Conservation (phyloP, 2,113 vertebrate genomes). For the Cyrtonyx montezumae region DNA sequence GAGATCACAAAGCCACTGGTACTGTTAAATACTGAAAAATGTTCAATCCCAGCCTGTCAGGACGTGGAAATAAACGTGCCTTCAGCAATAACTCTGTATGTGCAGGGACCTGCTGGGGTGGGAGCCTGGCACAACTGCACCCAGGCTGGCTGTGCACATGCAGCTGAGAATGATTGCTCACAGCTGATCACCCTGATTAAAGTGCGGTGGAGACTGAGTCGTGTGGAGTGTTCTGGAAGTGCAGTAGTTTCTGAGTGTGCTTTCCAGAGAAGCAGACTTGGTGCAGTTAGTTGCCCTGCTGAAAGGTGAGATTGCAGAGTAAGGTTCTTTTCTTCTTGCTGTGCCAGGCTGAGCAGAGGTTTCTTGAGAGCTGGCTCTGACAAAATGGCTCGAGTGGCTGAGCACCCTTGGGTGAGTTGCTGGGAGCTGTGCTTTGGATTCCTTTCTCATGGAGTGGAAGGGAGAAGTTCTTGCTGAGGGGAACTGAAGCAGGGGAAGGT, state of each 20-base stretch:
- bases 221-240: rapidly evolving
- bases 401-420: background rate
- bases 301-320: background rate
- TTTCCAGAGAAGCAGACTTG: background rate
- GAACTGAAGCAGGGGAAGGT: background rate
- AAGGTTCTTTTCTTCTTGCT: background rate
- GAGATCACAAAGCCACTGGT: background rate
- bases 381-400: background rate
- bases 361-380: background rate
- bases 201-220: background rate
- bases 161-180: background rate
- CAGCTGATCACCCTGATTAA: background rate
- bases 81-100: background rate
- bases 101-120: background rate
- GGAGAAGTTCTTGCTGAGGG: background rate
- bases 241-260: background rate
- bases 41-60: background rate
- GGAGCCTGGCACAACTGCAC: background rate
- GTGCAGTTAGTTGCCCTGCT: background rate
- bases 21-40: background rate
- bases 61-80: background rate
- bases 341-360: background rate
- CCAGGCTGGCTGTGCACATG: background rate
- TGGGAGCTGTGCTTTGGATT: background rate
- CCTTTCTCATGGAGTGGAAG: background rate